Evolutionary conservation across 1,140 invertebrate genomes (phyloP), one percentile per base, ranked within the genome.

Genomic region (Rhopalosiphum padi): DNA sequence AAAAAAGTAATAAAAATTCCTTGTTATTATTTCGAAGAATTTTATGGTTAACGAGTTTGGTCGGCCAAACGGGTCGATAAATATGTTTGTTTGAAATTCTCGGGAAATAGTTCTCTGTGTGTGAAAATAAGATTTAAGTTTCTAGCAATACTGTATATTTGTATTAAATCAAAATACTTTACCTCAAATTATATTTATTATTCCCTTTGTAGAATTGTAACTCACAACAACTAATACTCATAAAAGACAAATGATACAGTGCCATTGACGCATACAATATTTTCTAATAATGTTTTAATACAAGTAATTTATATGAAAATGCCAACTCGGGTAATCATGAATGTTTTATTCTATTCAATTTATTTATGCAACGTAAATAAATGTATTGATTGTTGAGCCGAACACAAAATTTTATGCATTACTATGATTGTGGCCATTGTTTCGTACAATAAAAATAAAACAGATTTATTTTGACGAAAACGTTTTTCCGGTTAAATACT

Each of bases 1-100:
- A 87, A 89, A 51, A 89, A 88, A 88, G 86, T 53, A 89, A 89
- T 89, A 89, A 51, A 89, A 53, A 89, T 89, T 89, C 87, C 46
- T 89, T 53, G 87, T 89, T 89, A 35, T 89, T 89, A 53, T 89
- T 89, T 89, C 87, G n/a, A 53, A 37, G 48, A 51, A 89, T 89
- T 53, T 89, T 37, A 89, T 89, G 25, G n/a, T 53, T 89, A 89
- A 53, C 87, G 87, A 89, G 48, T 53, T 89, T 89, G 21, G 48
- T 37, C 21, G 86, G 86, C n/a, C 35, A 22, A 89, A 89, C 35
- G 48, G n/a, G 30, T 88, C 86, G 86, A 88, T 88, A 89, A 89
- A 53, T 21, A 53, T 89, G 22, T 89, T 89, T 89, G 46, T 89
- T 89, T 53, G 87, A 89, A 89, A 89, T 53, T 23, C 48, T 89